phyloP scores from a whole-genome alignment of 2,888 invertebrate genomes.

The Himalopsyche kuldschensis region DNA sequence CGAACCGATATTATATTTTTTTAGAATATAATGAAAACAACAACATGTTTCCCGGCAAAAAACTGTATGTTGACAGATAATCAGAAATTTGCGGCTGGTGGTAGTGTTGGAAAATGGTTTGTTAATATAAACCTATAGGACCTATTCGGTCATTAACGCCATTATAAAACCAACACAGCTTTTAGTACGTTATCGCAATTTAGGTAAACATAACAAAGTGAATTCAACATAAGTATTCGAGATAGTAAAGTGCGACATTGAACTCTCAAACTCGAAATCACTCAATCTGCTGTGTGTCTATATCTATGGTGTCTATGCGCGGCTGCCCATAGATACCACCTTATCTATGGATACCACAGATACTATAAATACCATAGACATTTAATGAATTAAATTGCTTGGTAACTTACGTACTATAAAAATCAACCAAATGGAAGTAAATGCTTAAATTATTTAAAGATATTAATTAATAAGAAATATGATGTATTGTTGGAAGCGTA shows the following conservation, averaged over 20 bases:
- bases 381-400: too few relatives aligned
- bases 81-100: slow-evolving; percentile 34
- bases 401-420: too few relatives aligned
- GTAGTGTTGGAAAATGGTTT: neutral
- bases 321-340: too few relatives aligned
- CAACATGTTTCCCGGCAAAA: neutral
- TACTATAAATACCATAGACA: too few relatives aligned
- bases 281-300: too few relatives aligned
- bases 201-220: neutral
- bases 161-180: neutral
- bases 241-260: neutral
- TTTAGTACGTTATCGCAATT: neutral
- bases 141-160: neutral
- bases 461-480: too few relatives aligned
- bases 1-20: neutral
- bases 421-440: too few relatives aligned
- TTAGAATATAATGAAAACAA: neutral
- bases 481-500: too few relatives aligned
- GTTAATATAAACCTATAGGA: neutral
- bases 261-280: too few relatives aligned
- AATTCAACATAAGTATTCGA: neutral
- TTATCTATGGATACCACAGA: too few relatives aligned
- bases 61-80: neutral
- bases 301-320: too few relatives aligned
- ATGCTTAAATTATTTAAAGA: too few relatives aligned